A percentile compares a stretch with the other conserved stretches of the same genome.
These are phyloP conservation scores for Phalera bucephala DNA, from an alignment of 2,888 invertebrate species.

Conservation along the genomic window DNA sequence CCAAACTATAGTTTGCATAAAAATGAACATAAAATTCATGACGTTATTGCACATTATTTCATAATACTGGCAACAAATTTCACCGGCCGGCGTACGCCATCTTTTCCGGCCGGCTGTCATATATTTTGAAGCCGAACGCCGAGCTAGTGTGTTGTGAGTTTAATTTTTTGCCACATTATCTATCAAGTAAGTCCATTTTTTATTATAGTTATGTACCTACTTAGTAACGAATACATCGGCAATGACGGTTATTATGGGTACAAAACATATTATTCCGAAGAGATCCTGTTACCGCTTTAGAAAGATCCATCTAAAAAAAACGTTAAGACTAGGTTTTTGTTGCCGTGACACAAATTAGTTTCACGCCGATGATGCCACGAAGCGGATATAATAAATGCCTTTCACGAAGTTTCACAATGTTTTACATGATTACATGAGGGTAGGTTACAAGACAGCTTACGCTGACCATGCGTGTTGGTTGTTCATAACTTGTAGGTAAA, in stretches of 20 bases:
- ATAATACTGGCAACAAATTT: slow-evolving; percentile 11
- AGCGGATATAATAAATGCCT: not conserved
- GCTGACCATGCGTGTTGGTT: too few species aligned
- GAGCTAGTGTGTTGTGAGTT: slow-evolving; percentile 10
- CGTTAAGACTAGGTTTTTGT: slow-evolving; percentile 6
- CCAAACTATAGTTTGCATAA: too few species aligned
- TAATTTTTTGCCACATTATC: slow-evolving; percentile 5
- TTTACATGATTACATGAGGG: too few species aligned
- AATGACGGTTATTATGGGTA: too few species aligned
- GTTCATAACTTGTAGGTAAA: too few species aligned
- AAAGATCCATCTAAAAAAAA: slow-evolving; percentile 11
- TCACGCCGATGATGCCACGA: slow-evolving; percentile 4
- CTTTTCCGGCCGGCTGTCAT: slow-evolving; percentile 20
- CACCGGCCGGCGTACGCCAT: slow-evolving; percentile 7
- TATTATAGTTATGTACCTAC: not conserved
- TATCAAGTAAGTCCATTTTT: slow-evolving; percentile 22
- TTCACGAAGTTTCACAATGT: not conserved
- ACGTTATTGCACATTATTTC: not conserved
- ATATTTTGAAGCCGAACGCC: slow-evolving; percentile 1
- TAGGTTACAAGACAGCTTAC: too few species aligned
- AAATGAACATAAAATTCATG: too few species aligned
- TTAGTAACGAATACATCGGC: too few species aligned
- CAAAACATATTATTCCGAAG: too few species aligned
- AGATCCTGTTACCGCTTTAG: too few species aligned
- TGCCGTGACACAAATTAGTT: slow-evolving; percentile 9